These are phyloP conservation scores for Drosophila miranda DNA, from an alignment of 1,140 invertebrate genomes.

Conservation along the genomic window DNA sequence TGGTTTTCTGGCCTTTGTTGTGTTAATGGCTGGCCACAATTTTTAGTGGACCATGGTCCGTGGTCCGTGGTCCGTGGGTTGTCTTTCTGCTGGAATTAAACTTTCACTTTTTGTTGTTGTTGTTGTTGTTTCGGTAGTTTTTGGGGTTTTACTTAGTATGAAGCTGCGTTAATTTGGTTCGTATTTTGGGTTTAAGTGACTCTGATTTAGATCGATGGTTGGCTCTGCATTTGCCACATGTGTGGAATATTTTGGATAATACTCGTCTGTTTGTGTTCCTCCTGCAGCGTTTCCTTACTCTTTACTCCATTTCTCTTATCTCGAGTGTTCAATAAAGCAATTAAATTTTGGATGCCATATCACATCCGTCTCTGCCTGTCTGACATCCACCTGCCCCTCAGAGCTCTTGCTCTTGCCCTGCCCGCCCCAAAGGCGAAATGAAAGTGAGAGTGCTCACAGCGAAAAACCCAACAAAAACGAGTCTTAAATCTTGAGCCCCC, in stretches of 20 bases:
- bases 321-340: conserved; percentile 21
- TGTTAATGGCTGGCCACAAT: conserved; percentile 72
- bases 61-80: conserved; percentile 42
- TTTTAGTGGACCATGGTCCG: conserved; percentile 67
- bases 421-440: conserved; percentile 30
- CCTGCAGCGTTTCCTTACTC: not conserved
- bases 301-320: not conserved
- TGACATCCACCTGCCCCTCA: conserved; percentile 12
- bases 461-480: conserved; percentile 17
- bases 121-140: conserved; percentile 46
- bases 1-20: conserved; percentile 55
- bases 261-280: not conserved
- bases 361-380: conserved; percentile 50
- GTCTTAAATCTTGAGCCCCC: conserved; percentile 12
- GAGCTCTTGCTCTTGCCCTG: not conserved
- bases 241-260: not conserved
- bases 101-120: conserved; percentile 70
- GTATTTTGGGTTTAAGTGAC: conserved; percentile 35
- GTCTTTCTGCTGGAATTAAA: conserved; percentile 59
- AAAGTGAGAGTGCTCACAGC: conserved; percentile 63
- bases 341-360: conserved; percentile 28
- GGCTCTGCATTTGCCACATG: too few relatives aligned
- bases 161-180: conserved; percentile 34
- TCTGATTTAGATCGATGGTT: conserved; percentile 21
- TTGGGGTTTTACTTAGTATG: conserved; percentile 57